A percentile compares a stretch with the other conserved stretches of the same genome.
Conservation (phyloP, 2,113 vertebrate genomes). For the Galeopterus variegatus region DNA sequence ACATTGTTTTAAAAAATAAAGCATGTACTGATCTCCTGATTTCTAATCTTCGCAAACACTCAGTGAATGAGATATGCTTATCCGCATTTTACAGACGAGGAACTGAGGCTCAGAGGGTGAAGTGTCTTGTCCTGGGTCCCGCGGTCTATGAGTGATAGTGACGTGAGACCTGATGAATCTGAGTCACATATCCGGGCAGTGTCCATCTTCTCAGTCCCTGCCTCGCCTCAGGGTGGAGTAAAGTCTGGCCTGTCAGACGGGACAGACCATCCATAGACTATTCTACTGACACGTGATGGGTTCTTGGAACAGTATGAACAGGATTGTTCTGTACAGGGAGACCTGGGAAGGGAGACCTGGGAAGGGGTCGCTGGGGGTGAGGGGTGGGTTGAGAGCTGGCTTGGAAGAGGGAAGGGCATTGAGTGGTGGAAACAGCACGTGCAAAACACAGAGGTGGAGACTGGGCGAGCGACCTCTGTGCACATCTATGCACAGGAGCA, state of each 20-base stretch:
- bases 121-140: neutral
- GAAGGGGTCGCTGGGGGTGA: neutral
- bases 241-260: neutral
- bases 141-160: too few relatives aligned
- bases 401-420: too few relatives aligned
- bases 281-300: fast-evolving
- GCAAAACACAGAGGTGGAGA: neutral
- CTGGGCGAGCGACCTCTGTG: neutral
- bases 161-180: neutral
- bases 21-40: neutral
- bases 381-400: neutral
- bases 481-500: fast-evolving
- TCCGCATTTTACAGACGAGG: neutral
- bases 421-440: neutral
- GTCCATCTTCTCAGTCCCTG: neutral
- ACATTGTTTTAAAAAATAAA: neutral
- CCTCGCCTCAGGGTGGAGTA: neutral
- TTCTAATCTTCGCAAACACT: neutral
- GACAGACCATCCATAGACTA: too few relatives aligned
- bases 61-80: neutral
- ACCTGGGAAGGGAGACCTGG: neutral
- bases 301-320: neutral
- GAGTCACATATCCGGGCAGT: neutral
- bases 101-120: neutral
- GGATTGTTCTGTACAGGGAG: too few relatives aligned